Evolutionary conservation across 1,140 invertebrate species (phyloP).

Genomic region (Potamilus streckersoni): DNA sequence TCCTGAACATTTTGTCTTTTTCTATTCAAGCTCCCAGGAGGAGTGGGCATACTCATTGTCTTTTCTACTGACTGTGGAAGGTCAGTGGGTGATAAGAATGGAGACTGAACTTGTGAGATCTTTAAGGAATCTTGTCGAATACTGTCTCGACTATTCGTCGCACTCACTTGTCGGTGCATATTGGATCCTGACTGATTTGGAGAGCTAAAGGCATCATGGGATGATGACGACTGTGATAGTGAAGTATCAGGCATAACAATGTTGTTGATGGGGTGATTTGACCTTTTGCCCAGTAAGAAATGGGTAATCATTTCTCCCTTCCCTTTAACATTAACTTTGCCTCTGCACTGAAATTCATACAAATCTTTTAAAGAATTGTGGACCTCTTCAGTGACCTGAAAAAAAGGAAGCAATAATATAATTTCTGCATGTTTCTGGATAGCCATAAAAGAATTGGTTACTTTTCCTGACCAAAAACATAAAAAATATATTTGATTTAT

Average conservation of each 20-base stretch:
- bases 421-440: neutral
- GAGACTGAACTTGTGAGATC: too few relatives aligned
- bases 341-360: conserved; percentile 89
- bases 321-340: conserved; percentile 89
- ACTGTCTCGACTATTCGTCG: conserved; percentile 5
- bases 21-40: conserved; percentile 58
- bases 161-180: conserved; percentile 24
- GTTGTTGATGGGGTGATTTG: neutral
- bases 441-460: neutral
- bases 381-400: conserved; percentile 69
- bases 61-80: conserved; percentile 10
- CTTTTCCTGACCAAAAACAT: too few relatives aligned
- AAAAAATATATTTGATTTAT: too few relatives aligned
- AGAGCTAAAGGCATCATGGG: conserved; percentile 23
- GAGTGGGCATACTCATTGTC: conserved; percentile 44
- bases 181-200: conserved; percentile 8
- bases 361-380: conserved; percentile 68
- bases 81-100: too few relatives aligned
- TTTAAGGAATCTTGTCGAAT: conserved; percentile 26
- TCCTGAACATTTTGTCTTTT: conserved; percentile 49
- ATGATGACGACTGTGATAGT: conserved; percentile 12
- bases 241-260: conserved; percentile 25
- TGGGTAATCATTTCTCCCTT: conserved; percentile 94
- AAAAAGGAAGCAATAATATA: conserved; percentile 5
- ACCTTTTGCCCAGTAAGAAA: conserved; percentile 73